Evolutionary conservation across 2,797 vertebrate species (phyloP), one percentile per base, ranked within the genome.

Genomic region (Megaceryle alcyon): DNA sequence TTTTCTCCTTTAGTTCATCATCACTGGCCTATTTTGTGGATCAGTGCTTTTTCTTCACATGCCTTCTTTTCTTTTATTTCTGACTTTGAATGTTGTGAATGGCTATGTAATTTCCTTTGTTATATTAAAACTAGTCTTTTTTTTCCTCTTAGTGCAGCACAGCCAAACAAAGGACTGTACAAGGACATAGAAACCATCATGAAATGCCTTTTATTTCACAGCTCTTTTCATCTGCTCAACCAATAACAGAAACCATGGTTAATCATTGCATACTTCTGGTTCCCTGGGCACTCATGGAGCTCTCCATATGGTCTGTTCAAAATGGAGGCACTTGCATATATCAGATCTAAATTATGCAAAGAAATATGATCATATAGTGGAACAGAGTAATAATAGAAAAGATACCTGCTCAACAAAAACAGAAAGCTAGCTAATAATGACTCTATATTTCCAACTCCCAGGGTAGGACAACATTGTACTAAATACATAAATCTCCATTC

Each of bases 301-400:
- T 97, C 95, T 96, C 97, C 97, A 97, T 98, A 97, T 97, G 97
- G 93, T 93, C 97, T 97, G 95, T 72, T 97, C 94, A 96, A 97
- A 97, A 97, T 41, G 63, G 95, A 96, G 93, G 95, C 56, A 95
- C 93, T 88, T 61, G 91, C 91, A 97, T 97, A 97, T 81, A 98
- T 97, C 95, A 97, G 97, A 97, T 92, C 66, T 95, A 97, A 97
- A 97, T 97, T 97, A 97, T 94, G 88, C 96, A 96, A 97, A 97
- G 92, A 97, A 96, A 95, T 92, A 96, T 46, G 86, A 96, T 95
- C 92, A 96, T 92, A 95, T 14, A 97, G 73, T 95, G 96, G 94
- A 98, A 97, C 92, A 94, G 91, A 95, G 92, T 95, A 95, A 59
- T 97, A 97, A 97, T 61, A 95, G 79, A 93, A 96, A 76, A 96